A percentile compares a stretch with the other conserved stretches of the same genome.
Evolutionary conservation across 1,140 invertebrate species (phyloP).

Genomic region (Propsilocerus akamusi): DNA sequence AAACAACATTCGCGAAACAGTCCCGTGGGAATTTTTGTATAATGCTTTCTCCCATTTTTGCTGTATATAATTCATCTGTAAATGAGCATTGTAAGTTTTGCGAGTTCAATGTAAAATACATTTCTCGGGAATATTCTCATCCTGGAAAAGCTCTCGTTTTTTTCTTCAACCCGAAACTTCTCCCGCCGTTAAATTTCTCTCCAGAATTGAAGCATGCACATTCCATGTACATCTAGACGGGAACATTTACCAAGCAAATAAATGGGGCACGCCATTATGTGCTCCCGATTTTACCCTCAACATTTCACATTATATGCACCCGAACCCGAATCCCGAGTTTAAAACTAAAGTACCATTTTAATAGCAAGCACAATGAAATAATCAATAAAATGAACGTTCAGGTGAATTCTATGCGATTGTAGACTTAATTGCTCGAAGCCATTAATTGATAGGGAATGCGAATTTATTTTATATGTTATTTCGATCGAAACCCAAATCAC

Average conservation of each 20-base stretch:
- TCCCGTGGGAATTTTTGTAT: neutral
- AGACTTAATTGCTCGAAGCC: too few species aligned
- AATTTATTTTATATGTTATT: too few species aligned
- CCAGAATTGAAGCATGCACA: neutral
- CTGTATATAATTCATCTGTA: too few species aligned
- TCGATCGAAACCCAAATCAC: too few species aligned
- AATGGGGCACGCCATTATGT: neutral
- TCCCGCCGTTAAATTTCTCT: too few species aligned
- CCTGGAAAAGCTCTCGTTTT: neutral
- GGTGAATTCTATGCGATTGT: too few species aligned
- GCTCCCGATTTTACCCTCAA: neutral
- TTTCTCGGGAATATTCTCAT: neutral
- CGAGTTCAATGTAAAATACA: neutral
- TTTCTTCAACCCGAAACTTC: too few species aligned
- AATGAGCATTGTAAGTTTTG: neutral
- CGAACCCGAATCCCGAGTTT: too few species aligned
- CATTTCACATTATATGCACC: too few species aligned
- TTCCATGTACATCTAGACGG: neutral
- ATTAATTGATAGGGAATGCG: too few species aligned
- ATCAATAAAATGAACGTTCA: slow-evolving; percentile 14
- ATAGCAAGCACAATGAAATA: slow-evolving; percentile 10
- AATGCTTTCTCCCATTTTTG: neutral
- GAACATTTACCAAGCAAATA: neutral
- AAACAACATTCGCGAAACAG: neutral
- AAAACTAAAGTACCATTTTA: too few species aligned